These are phyloP conservation scores for Polydrusus pterygomalis DNA, from an alignment of 2,888 invertebrate species.

Conservation along the genomic window DNA sequence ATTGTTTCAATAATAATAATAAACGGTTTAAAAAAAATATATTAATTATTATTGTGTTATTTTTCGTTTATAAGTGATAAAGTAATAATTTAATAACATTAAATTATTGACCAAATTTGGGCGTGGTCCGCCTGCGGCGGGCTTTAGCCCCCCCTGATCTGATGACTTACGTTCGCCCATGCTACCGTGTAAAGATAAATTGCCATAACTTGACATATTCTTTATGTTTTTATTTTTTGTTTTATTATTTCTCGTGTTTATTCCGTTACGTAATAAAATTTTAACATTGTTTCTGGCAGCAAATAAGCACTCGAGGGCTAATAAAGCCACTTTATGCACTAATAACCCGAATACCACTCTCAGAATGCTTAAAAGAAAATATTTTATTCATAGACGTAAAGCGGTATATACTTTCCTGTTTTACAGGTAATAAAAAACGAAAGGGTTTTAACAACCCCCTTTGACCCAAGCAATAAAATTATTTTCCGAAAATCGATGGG, in stretches of 20 bases:
- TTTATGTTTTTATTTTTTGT: neutral
- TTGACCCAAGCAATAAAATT: conserved; percentile 2
- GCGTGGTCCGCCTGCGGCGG: too few species aligned
- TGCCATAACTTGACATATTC: neutral
- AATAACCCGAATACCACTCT: conserved; percentile 33
- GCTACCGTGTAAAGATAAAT: too few species aligned
- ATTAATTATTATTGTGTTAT: too few species aligned
- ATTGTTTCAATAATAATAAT: too few species aligned
- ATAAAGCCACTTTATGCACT: conserved; percentile 37
- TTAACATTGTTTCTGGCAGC: conserved; percentile 17
- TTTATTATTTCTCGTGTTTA: neutral
- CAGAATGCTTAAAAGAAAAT: conserved; percentile 26
- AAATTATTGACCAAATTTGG: too few species aligned
- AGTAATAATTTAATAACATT: too few species aligned
- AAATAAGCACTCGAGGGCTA: conserved; percentile 17
- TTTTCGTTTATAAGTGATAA: too few species aligned
- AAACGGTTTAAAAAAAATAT: too few species aligned
- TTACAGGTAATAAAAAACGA: conserved; percentile 28
- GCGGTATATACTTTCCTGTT: conserved; percentile 11
- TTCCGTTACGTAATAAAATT: conserved; percentile 19
- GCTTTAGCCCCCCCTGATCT: too few species aligned
- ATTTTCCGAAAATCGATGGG: too few species aligned
- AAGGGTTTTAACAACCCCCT: neutral
- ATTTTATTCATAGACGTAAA: conserved; percentile 33
- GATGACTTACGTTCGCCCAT: too few species aligned